A percentile compares a stretch with the other conserved stretches of the same genome.
Evolutionary conservation across 2,797 vertebrate genomes (phyloP).

Genomic region (Anguilla anguilla): DNA sequence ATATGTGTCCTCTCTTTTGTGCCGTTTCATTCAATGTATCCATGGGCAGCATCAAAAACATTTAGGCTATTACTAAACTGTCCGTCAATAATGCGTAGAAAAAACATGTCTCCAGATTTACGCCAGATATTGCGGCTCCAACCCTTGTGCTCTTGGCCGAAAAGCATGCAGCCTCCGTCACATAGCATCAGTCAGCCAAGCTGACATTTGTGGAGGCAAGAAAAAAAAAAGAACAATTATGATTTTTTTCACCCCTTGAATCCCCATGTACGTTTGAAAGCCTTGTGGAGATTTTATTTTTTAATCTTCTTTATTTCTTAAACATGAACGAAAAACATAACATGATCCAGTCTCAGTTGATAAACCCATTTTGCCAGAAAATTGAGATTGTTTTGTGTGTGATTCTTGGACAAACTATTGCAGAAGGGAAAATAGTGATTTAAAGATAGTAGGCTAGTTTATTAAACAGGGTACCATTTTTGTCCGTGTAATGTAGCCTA

Average conservation of each 20-base stretch:
- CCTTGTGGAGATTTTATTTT: neutral
- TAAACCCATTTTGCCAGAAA: neutral
- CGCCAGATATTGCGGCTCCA: slow-evolving; percentile 35
- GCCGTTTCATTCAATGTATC: neutral
- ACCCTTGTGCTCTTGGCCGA: slow-evolving; percentile 49
- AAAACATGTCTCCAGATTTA: neutral
- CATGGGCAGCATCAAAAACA: neutral
- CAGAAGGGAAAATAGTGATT: neutral
- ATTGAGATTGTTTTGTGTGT: neutral
- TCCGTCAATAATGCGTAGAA: neutral
- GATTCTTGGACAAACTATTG: neutral
- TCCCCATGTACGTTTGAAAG: slow-evolving; percentile 6
- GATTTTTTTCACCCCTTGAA: neutral
- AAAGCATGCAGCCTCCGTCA: slow-evolving; percentile 47
- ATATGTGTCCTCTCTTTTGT: neutral
- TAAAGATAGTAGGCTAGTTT: neutral
- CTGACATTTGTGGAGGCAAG: slow-evolving; percentile 51
- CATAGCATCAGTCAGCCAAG: slow-evolving; percentile 40
- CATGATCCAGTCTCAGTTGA: neutral
- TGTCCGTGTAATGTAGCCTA: neutral
- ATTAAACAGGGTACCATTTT: neutral
- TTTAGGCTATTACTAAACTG: neutral
- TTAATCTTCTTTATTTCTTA: neutral
- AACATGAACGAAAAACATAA: neutral
- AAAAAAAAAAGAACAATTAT: slow-evolving; percentile 41